phyloP scores from a whole-genome alignment of 2,797 vertebrate species.

The Knipowitschia caucasica region DNA sequence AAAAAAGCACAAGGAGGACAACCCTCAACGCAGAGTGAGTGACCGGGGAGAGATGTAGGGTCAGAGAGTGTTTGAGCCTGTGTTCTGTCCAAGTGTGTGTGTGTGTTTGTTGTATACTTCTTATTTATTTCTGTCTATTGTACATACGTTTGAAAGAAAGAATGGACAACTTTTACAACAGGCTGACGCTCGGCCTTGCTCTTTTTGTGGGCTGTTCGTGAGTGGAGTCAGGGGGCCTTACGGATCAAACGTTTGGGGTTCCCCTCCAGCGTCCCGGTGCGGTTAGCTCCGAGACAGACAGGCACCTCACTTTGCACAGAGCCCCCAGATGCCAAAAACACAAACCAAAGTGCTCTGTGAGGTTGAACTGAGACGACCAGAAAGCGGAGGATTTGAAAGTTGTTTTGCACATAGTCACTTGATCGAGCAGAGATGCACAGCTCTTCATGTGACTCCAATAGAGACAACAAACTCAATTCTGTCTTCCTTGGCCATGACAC shows the following conservation, averaged over 20 bases:
- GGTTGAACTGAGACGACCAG: constrained; percentile 6
- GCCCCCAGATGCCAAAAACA: constrained; percentile 62
- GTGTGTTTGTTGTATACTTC: too few species aligned
- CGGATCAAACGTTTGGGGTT: constrained; percentile 73
- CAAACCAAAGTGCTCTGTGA: constrained; percentile 24
- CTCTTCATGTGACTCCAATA: constrained; percentile 78
- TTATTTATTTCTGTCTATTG: too few species aligned
- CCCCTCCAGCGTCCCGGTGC: constrained; percentile 66
- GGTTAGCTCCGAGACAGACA: constrained; percentile 71
- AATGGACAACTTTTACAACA: too few species aligned
- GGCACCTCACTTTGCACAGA: constrained; percentile 71
- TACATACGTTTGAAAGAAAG: too few species aligned
- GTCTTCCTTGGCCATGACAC: constrained; percentile 50
- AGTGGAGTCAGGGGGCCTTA: constrained; percentile 54
- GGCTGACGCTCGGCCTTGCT: constrained; percentile 41
- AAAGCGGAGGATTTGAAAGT: constrained; percentile 33
- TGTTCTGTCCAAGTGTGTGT: too few species aligned
- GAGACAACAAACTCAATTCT: constrained; percentile 46
- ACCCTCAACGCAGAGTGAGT: too few species aligned
- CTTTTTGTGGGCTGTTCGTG: constrained; percentile 59
- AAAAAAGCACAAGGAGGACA: too few species aligned
- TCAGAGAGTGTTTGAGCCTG: too few species aligned
- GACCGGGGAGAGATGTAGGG: too few species aligned
- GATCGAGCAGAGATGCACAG: constrained; percentile 67
- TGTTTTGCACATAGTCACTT: constrained; percentile 61